A percentile compares a stretch with the other conserved stretches of the same genome.
Evolutionary conservation across 1,140 invertebrate species (phyloP).

Genomic region (Drosophila nebulosa): DNA sequence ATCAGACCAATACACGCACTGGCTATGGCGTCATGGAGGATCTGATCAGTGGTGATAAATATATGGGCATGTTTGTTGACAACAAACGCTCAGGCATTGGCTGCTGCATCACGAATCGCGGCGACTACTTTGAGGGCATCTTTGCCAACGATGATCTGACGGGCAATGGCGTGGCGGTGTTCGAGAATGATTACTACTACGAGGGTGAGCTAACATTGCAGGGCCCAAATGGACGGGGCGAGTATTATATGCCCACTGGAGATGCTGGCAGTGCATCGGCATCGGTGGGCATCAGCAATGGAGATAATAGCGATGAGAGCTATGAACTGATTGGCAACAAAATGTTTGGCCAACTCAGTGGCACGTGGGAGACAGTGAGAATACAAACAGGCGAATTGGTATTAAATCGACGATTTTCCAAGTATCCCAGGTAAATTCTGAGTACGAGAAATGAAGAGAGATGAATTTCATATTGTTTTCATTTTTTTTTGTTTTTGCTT

Average conservation of each 20-base stretch:
- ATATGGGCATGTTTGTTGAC: constrained; percentile 92
- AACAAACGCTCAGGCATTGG: constrained; percentile 91
- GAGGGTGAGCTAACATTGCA: constrained; percentile 90
- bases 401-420: constrained; percentile 84
- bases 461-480: not conserved
- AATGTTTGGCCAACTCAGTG: constrained; percentile 84
- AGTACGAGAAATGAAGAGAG: not conserved
- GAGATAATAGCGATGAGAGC: constrained; percentile 47
- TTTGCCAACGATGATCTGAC: constrained; percentile 89
- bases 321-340: constrained; percentile 70
- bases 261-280: constrained; percentile 25
- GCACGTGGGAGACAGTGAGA: constrained; percentile 92
- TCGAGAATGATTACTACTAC: constrained; percentile 93
- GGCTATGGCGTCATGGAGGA: constrained; percentile 95
- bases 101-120: constrained; percentile 92
- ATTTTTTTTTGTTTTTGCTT: too few species aligned
- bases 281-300: constrained; percentile 13
- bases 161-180: constrained; percentile 92
- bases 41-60: constrained; percentile 92
- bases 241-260: constrained; percentile 86
- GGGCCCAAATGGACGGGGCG: constrained; percentile 87
- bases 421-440: constrained; percentile 83
- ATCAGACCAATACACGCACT: constrained; percentile 87
- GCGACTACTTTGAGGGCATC: constrained; percentile 93
- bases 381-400: constrained; percentile 88